Evolutionary conservation across 92 coral and sea anemone genomes (phyloP).

Genomic region (Parazoanthus darwini): DNA sequence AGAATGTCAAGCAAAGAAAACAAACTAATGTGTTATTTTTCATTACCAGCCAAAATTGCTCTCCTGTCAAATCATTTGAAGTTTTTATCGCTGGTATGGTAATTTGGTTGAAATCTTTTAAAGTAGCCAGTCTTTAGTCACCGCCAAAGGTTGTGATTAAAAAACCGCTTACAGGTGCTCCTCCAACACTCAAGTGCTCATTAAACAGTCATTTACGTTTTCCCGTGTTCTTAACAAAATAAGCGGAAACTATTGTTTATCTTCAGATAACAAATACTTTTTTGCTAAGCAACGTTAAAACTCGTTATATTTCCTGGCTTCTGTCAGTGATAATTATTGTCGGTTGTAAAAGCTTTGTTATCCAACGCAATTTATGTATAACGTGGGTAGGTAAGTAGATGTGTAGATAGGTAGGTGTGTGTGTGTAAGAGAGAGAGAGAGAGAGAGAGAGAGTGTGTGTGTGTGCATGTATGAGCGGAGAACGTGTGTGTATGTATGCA

Average conservation of each 20-base stretch:
- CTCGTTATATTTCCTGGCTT: not conserved
- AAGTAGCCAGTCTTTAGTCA: not conserved
- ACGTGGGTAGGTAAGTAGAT: not conserved
- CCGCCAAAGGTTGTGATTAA: not conserved
- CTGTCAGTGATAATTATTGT: not conserved
- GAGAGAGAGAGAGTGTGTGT: no score
- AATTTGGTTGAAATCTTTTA: not conserved
- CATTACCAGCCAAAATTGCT: not conserved
- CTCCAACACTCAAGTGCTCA: slow-evolving; percentile 2
- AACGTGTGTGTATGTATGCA: no score
- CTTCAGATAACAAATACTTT: not conserved
- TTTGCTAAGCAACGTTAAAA: not conserved
- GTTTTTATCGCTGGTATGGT: slow-evolving; percentile 5
- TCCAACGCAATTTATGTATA: not conserved
- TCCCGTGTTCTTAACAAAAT: not conserved
- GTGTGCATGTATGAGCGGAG: no score
- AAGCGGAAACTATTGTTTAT: slow-evolving; percentile 6
- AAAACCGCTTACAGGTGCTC: not conserved
- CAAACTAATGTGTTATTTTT: not conserved
- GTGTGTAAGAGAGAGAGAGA: no score
- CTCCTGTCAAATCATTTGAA: not conserved
- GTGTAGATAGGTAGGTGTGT: no score
- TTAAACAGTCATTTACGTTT: slow-evolving; percentile 4
- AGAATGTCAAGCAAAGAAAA: not conserved
- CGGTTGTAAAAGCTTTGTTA: not conserved